These are phyloP conservation scores for Linhomoeus sp. DNA, from an alignment of 2,888 invertebrate species.

Conservation along the genomic window DNA sequence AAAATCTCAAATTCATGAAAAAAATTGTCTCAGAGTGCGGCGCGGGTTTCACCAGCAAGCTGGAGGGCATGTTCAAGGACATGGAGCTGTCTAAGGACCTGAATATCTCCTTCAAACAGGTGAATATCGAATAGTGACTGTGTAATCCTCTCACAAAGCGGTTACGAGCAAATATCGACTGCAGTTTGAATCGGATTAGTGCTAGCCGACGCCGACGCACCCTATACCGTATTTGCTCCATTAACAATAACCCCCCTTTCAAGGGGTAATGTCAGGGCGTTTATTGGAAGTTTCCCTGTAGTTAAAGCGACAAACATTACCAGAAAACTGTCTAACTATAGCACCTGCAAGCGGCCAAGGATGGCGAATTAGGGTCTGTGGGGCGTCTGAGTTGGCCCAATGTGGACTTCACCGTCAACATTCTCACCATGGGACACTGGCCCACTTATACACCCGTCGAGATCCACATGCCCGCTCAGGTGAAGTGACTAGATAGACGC, in stretches of 20 bases:
- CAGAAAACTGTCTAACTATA: no score
- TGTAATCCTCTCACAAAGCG: no score
- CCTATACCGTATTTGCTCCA: no score
- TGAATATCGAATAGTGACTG: slow-evolving; percentile 27
- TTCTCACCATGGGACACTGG: slow-evolving; percentile 97
- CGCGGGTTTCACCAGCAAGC: slow-evolving; percentile 88
- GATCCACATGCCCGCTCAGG: slow-evolving; percentile 62
- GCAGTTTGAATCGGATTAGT: no score
- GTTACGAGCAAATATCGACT: no score
- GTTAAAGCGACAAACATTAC: no score
- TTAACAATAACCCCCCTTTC: no score
- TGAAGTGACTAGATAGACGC: slow-evolving; percentile 5
- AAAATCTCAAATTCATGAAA: neutral
- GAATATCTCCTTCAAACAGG: slow-evolving; percentile 83
- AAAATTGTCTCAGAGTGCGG: slow-evolving; percentile 55
- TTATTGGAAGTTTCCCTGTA: no score
- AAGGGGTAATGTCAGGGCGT: no score
- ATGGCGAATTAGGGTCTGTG: no score
- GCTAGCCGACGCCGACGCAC: no score
- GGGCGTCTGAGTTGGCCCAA: slow-evolving; percentile 28
- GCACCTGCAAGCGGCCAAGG: no score
- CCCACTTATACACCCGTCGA: slow-evolving; percentile 82
- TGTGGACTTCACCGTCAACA: slow-evolving; percentile 73
- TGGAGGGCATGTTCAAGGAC: slow-evolving; percentile 99
- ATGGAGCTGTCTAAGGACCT: slow-evolving; percentile 89